Conservation (phyloP, 2,888 invertebrate species). For the Hoplodrina blanda region DNA sequence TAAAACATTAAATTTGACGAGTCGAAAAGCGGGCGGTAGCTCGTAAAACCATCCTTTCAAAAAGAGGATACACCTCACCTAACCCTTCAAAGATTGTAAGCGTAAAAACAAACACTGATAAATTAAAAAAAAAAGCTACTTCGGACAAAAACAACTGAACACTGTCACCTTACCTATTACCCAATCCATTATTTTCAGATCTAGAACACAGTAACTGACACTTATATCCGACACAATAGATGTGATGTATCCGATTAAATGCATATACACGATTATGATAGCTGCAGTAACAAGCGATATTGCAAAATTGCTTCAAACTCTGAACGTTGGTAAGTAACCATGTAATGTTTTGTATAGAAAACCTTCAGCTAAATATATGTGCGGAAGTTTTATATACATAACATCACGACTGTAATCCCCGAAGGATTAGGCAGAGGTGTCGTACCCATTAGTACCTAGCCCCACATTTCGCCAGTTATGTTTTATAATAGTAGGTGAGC, state of each 20-base stretch:
- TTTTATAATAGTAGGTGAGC: too few relatives aligned
- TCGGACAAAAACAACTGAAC: constrained; percentile 13
- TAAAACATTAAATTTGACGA: too few relatives aligned
- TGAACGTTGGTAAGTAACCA: constrained; percentile 6
- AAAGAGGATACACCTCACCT: too few relatives aligned
- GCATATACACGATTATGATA: constrained; percentile 56
- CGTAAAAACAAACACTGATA: constrained; percentile 1
- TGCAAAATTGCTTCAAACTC: constrained; percentile 39
- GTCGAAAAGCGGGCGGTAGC: too few relatives aligned
- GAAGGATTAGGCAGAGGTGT: too few relatives aligned
- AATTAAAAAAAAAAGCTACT: constrained; percentile 15
- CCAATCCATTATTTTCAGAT: constrained; percentile 56
- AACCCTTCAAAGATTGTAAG: too few relatives aligned
- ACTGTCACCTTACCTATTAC: constrained; percentile 47
- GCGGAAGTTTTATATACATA: too few relatives aligned
- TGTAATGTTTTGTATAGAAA: constrained; percentile 40
- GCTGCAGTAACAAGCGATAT: constrained; percentile 34
- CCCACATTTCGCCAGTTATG: too few relatives aligned
- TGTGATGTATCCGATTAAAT: constrained; percentile 57
- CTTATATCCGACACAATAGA: constrained; percentile 53
- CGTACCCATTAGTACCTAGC: too few relatives aligned
- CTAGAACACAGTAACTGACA: constrained; percentile 47
- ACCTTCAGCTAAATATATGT: constrained; percentile 34
- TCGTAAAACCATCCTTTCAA: too few relatives aligned
- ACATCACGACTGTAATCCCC: too few relatives aligned